Evolutionary conservation across 2,888 invertebrate genomes (phyloP).

Genomic region (Dyspetes luteomarginatus): DNA sequence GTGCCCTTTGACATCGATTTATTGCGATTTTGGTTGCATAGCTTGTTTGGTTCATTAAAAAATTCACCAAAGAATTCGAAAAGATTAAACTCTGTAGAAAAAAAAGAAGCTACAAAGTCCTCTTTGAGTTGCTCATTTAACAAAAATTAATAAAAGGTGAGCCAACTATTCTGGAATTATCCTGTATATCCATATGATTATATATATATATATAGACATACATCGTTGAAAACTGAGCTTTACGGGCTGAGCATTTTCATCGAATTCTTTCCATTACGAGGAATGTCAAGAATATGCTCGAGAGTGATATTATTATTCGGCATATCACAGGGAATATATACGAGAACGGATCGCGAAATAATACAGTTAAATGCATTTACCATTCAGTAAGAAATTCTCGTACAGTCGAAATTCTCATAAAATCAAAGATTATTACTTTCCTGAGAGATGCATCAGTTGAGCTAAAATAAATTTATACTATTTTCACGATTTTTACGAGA

Average conservation of each 20-base stretch:
- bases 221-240: constrained; percentile 33
- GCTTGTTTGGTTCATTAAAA: no score
- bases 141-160: no score
- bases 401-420: constrained; percentile 44
- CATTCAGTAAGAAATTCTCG: constrained; percentile 3
- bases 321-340: constrained; percentile 64
- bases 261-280: constrained; percentile 73
- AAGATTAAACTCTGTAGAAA: no score
- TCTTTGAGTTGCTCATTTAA: no score
- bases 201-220: constrained; percentile 50
- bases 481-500: constrained; percentile 35
- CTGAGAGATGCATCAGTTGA: no score
- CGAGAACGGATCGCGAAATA: constrained; percentile 64
- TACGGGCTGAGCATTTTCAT: constrained; percentile 73
- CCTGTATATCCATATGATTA: no score
- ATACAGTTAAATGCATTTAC: constrained; percentile 67
- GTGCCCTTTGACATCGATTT: no score
- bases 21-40: no score
- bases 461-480: not conserved
- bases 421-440: not conserved
- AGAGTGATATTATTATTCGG: constrained; percentile 72
- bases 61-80: no score
- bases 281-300: constrained; percentile 65
- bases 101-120: no score
- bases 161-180: no score